Evolutionary conservation across 2,797 vertebrate species (phyloP), one percentile per base, ranked within the genome.

Genomic region (Nannoperca australis): DNA sequence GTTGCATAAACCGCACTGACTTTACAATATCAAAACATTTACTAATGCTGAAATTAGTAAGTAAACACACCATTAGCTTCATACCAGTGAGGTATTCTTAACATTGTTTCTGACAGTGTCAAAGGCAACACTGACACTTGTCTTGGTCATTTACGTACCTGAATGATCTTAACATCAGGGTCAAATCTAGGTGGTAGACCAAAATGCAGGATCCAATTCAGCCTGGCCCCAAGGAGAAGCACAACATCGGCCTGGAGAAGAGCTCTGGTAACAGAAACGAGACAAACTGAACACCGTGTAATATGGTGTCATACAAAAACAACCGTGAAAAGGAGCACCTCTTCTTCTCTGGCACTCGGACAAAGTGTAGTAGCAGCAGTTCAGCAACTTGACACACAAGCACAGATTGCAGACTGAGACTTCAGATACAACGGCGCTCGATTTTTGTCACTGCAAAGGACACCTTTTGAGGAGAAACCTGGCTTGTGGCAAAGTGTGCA

Each of bases 161-260:
- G 98, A 88, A 99, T 96, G 88, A 99, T 86, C 85, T 98, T 97
- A 44, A 99, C 97, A 85, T 96, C 78, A 14, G 95, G 93, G 61
- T 69, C 95, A 81, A 97, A 99, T 86, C 98, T 94, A 15, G 98
- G 98, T 40, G 97, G 96, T 56, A 97, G 94, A 68, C 98, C 98
- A 93, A 99, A 99, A 92, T 99, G 98, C 78, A 99, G 94, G 81
- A 99, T 99, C 98, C 98, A 99, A 68, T 99, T 99, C 70, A 99
- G 92, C 84, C 98, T 96, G 60, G 98, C 98, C 80, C 98, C 98
- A 71, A 99, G 89, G 70, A 99, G 93, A 83, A 99, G 75, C 59
- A 99, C 94, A 60, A 97, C 97, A 85, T 99, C 98, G 65, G 97
- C 97, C 90, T 96, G 92, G 24, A 96, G 95, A 77, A 99, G 94